Evolutionary conservation across 2,888 invertebrate species (phyloP).

Genomic region (Protodeltote pygarga): DNA sequence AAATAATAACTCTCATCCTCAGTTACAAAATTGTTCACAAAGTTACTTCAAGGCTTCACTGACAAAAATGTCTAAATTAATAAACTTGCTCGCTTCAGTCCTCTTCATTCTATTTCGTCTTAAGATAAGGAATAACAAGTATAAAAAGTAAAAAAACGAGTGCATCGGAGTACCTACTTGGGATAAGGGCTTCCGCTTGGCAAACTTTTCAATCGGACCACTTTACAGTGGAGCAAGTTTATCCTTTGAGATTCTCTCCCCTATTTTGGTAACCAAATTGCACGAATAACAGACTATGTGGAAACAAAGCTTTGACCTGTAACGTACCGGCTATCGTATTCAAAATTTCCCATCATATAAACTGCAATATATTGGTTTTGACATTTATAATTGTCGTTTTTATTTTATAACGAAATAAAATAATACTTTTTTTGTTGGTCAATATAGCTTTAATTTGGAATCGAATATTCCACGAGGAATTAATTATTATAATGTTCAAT

Average conservation of each 20-base stretch:
- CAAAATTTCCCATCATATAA: background rate
- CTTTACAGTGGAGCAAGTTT: slow-evolving; percentile 64
- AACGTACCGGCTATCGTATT: slow-evolving; percentile 13
- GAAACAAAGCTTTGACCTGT: slow-evolving; percentile 54
- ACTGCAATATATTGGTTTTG: too few species aligned
- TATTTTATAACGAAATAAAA: background rate
- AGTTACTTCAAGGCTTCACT: slow-evolving; percentile 38
- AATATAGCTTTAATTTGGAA: background rate
- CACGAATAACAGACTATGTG: slow-evolving; percentile 45
- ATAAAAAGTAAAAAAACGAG: slow-evolving; percentile 52
- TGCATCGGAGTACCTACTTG: slow-evolving; percentile 62
- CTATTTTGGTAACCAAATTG: slow-evolving; percentile 76
- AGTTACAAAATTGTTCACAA: slow-evolving; percentile 33
- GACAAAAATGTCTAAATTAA: slow-evolving; percentile 59
- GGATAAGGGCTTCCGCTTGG: slow-evolving; percentile 64
- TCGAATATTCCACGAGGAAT: slow-evolving; percentile 1
- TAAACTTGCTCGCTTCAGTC: slow-evolving; percentile 46
- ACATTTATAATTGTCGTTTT: background rate
- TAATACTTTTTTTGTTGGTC: background rate
- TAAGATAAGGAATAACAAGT: slow-evolving; percentile 49
- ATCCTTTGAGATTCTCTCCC: slow-evolving; percentile 62
- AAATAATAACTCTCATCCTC: slow-evolving; percentile 16
- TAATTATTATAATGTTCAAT: slow-evolving; percentile 10
- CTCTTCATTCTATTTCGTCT: slow-evolving; percentile 34
- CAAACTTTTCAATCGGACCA: slow-evolving; percentile 74